phyloP scores from a whole-genome alignment of 2,113 vertebrate genomes.

The Cisticola juncidis region DNA sequence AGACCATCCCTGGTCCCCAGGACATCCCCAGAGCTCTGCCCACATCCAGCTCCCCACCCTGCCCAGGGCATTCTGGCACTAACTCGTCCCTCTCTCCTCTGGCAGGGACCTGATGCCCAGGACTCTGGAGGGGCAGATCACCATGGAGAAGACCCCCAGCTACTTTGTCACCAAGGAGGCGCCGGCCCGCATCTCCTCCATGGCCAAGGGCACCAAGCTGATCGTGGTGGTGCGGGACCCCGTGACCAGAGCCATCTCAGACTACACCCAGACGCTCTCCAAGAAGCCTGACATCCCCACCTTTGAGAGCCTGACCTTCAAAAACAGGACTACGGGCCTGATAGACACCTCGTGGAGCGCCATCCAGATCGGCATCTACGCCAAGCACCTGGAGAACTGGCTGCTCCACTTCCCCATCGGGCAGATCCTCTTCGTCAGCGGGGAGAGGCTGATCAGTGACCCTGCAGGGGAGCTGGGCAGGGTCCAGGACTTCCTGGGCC shows the following conservation, averaged over 20 bases:
- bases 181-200: conserved; percentile 86
- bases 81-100: not conserved
- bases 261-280: conserved; percentile 93
- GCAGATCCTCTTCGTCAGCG: conserved; percentile 94
- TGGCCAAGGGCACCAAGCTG: conserved; percentile 88
- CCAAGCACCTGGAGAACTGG: conserved; percentile 97
- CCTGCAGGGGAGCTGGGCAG: conserved; percentile 92
- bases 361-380: conserved; percentile 95
- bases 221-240: conserved; percentile 95
- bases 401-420: conserved; percentile 87
- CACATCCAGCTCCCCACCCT: accelerated
- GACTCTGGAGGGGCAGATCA: conserved; percentile 93
- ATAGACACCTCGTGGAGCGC: conserved; percentile 95
- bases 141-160: conserved; percentile 97
- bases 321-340: conserved; percentile 91
- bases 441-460: conserved; percentile 89
- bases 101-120: conserved; percentile 84
- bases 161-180: conserved; percentile 88
- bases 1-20: not conserved
- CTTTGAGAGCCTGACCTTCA: conserved; percentile 92
- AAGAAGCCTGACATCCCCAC: conserved; percentile 91
- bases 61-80: not conserved
- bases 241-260: conserved; percentile 89
- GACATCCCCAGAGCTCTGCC: not conserved
- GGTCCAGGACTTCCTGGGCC: conserved; percentile 95